Percentiles rank a stretch among this genome's conserved stretches.
Evolutionary conservation across 2,888 invertebrate species (phyloP).

Genomic region (Bhutanitis thaidina): DNA sequence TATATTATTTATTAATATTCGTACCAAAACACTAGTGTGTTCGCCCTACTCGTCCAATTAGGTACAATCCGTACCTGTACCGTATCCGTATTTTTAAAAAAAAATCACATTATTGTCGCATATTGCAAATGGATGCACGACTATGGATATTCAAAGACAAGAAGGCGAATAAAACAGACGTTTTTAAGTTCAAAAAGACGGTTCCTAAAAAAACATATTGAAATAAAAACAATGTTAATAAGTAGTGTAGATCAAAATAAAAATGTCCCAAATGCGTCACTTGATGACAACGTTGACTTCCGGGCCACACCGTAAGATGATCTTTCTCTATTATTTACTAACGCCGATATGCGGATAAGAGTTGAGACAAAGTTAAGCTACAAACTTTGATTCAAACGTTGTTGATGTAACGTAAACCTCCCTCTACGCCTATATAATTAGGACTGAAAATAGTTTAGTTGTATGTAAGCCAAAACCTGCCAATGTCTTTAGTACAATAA

Average conservation of each 20-base stretch:
- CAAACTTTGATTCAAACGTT: not conserved
- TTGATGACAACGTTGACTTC: slow-evolving; percentile 65
- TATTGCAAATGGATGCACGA: too few species aligned
- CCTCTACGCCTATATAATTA: slow-evolving; percentile 8
- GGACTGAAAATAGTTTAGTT: slow-evolving; percentile 28
- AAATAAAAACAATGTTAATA: not conserved
- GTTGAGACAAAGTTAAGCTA: not conserved
- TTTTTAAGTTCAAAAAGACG: too few species aligned
- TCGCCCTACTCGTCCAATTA: too few species aligned
- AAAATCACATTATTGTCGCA: too few species aligned
- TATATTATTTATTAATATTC: too few species aligned
- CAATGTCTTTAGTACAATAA: not conserved
- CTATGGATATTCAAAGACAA: too few species aligned
- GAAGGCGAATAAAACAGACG: too few species aligned
- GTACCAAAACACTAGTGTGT: too few species aligned
- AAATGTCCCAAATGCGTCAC: slow-evolving; percentile 49
- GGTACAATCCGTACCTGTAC: too few species aligned
- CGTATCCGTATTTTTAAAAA: too few species aligned
- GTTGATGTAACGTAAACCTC: not conserved
- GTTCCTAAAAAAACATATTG: too few species aligned
- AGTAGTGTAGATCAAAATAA: slow-evolving; percentile 33
- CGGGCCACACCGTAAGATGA: slow-evolving; percentile 59
- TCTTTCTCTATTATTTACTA: slow-evolving; percentile 21
- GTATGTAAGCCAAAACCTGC: slow-evolving; percentile 19
- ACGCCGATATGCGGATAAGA: slow-evolving; percentile 51